These are phyloP conservation scores for Trissolcus basalis DNA, from an alignment of 1,140 invertebrate species.

Conservation along the genomic window DNA sequence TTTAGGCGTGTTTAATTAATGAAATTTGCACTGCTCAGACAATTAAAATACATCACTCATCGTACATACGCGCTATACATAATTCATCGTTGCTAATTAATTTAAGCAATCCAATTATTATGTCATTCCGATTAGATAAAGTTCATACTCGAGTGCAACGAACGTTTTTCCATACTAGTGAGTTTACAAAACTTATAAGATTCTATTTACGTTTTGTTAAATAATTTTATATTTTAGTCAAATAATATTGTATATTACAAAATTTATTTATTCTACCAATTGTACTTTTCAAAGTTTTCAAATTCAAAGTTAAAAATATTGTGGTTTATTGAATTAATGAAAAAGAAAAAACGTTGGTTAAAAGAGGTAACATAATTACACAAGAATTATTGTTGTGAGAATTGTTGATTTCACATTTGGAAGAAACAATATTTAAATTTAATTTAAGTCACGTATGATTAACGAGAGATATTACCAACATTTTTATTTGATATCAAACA, in stretches of 20 bases:
- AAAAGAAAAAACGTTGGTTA: too few species aligned
- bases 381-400: too few species aligned
- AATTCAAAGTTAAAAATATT: too few species aligned
- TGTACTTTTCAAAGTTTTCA: too few species aligned
- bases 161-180: background rate
- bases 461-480: slow-evolving; percentile 27
- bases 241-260: background rate
- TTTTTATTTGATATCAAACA: slow-evolving; percentile 15
- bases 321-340: too few species aligned
- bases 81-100: slow-evolving; percentile 2
- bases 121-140: slow-evolving; percentile 5
- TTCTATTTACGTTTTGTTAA: too few species aligned
- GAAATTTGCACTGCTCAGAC: background rate
- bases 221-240: too few species aligned
- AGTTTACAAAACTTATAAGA: background rate
- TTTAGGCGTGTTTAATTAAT: background rate
- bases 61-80: background rate
- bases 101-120: slow-evolving; percentile 9
- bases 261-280: too few species aligned
- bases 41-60: background rate
- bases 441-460: slow-evolving; percentile 19
- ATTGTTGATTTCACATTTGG: background rate
- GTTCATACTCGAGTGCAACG: background rate
- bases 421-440: background rate
- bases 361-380: too few species aligned